Conservation (phyloP, 1,140 invertebrate genomes). For the Pachyrhynchus sulphureomaculatus region DNA sequence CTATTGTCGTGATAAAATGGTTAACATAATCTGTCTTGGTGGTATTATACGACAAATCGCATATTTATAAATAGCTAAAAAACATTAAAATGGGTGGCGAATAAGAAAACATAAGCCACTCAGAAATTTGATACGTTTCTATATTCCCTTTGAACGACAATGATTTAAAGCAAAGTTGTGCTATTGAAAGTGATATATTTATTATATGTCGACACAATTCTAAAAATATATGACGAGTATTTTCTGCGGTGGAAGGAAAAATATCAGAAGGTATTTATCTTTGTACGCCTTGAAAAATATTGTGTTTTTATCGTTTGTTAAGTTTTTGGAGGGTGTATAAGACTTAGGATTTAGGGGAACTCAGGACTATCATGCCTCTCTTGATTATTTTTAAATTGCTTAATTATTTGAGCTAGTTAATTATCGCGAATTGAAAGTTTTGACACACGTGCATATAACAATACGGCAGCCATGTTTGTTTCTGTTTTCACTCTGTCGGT, state of each 20-base stretch:
- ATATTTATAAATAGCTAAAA: too few relatives aligned
- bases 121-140: conserved; percentile 24
- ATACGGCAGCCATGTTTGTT: too few relatives aligned
- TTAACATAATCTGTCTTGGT: too few relatives aligned
- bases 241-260: conserved; percentile 21
- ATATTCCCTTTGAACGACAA: conserved; percentile 22
- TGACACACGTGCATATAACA: too few relatives aligned
- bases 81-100: conserved; percentile 14
- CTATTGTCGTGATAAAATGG: too few relatives aligned
- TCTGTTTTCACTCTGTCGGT: too few relatives aligned
- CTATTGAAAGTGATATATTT: conserved; percentile 26
- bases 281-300: conserved; percentile 1
- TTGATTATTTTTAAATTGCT: too few relatives aligned
- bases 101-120: conserved; percentile 18
- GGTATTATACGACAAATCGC: too few relatives aligned
- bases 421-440: too few relatives aligned
- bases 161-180: conserved; percentile 22
- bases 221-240: conserved; percentile 8
- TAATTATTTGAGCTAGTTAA: too few relatives aligned
- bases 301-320: conserved; percentile 13
- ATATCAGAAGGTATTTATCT: conserved; percentile 25
- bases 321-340: not conserved
- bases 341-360: not conserved
- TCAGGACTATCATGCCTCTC: too few relatives aligned
- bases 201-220: conserved; percentile 23